Evolutionary conservation across 2,797 vertebrate species (phyloP).

Genomic region (Rhyacichthys aspro): DNA sequence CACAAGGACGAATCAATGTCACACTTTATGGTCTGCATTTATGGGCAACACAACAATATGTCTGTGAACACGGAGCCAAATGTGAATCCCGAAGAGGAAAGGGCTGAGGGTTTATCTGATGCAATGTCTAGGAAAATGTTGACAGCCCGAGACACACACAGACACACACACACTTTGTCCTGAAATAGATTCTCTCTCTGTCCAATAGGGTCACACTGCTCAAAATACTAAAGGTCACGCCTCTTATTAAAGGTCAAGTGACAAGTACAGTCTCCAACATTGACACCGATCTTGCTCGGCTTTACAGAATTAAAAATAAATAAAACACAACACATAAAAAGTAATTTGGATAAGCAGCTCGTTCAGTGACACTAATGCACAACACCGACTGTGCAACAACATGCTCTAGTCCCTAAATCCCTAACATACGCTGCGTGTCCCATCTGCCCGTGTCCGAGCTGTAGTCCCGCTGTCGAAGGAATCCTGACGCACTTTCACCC

Average conservation of each 20-base stretch:
- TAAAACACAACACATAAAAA: background rate
- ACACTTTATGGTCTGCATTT: slow-evolving; percentile 3
- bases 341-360: slow-evolving; percentile 3
- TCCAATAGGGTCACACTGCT: slow-evolving; percentile 47
- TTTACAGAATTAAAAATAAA: background rate
- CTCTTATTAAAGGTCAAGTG: slow-evolving; percentile 58
- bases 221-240: slow-evolving; percentile 51
- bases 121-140: slow-evolving; percentile 47
- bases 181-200: slow-evolving; percentile 53
- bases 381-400: background rate
- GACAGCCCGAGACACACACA: slow-evolving; percentile 1
- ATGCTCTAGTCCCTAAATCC: background rate
- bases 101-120: slow-evolving; percentile 29
- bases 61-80: slow-evolving; percentile 26
- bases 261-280: slow-evolving; percentile 13
- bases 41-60: background rate
- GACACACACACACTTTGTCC: slow-evolving; percentile 21
- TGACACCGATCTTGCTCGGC: background rate
- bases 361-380: background rate
- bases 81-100: slow-evolving; percentile 26
- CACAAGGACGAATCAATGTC: slow-evolving; percentile 21
- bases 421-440: slow-evolving; percentile 10
- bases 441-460: slow-evolving; percentile 28
- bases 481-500: slow-evolving; percentile 55
- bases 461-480: slow-evolving; percentile 47